Evolutionary conservation across 2,888 invertebrate genomes (phyloP).

Genomic region (Dendrolimus houi): DNA sequence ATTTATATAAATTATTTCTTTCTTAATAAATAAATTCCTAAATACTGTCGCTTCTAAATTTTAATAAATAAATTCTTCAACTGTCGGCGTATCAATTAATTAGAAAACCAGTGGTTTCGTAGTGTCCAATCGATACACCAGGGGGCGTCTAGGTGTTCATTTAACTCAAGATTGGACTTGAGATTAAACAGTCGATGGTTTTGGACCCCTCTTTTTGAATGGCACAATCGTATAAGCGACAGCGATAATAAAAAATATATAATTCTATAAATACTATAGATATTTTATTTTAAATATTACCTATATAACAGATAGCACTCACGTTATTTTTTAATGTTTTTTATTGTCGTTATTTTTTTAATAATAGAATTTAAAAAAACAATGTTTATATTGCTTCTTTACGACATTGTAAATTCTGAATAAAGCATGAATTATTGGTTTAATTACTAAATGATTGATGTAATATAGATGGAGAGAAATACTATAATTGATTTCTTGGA

Average conservation of each 20-base stretch:
- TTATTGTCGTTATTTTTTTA: no score
- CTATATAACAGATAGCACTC: no score
- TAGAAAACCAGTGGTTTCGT: constrained; percentile 56
- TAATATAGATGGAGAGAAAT: no score
- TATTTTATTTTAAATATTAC: no score
- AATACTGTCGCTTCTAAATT: not conserved
- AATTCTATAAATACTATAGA: not conserved
- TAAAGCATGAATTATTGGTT: no score
- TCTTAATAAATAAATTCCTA: not conserved
- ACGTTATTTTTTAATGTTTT: no score
- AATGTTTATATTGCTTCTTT: no score
- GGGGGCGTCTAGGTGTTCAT: constrained; percentile 62
- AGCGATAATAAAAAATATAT: not conserved
- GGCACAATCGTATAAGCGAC: constrained; percentile 8
- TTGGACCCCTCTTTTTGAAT: constrained; percentile 30
- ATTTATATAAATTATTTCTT: no score
- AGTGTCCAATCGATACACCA: constrained; percentile 53
- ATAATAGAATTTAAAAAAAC: no score
- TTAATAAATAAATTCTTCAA: not conserved
- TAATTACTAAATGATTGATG: no score
- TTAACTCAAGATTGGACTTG: constrained; percentile 66
- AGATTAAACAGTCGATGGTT: constrained; percentile 61
- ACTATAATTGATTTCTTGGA: no score
- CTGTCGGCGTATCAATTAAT: constrained; percentile 59
- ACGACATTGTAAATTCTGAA: no score